Base-by-base conservation (phyloP, 1,140 invertebrate genomes). In the Telenomus remus region DNA sequence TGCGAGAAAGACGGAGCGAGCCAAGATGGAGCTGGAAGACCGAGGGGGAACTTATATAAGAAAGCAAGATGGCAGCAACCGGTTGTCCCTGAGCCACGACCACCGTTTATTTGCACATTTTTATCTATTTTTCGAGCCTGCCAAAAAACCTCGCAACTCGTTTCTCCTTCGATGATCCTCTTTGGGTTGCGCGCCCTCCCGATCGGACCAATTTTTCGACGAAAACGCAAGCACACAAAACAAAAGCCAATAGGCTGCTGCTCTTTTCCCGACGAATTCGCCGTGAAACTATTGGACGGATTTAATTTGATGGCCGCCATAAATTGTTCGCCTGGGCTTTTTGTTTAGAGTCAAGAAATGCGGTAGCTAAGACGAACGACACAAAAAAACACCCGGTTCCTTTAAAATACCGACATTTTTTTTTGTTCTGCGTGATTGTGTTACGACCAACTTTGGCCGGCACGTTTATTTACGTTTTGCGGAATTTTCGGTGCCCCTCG, bases 61-160 rank as follows among this genome's bases (percentile, higher is more conserved):
- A 87, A 86, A 87, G 84, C 85, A 87, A 87, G 85, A 87, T 87
- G 84, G 84, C 83, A 86, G 84, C 83, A 87, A 87, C 86, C 85
- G 85, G 85, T 87, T 87, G 85, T 86, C 85, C 85, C 85, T 87
- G 85, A 86, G 84, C 81, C 80, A 79, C 81, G 81, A 81, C 81
- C 82, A 78, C 75, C 82, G 82, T 86, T 87, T 86, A 86, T 87
- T 87, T 86, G 85, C 82, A 80, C 84, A 87, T 87, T 87, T 86
- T 86, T 87, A 87, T 87, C 82, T 87, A 87, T 87, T 87, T 87
- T 87, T 86, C 84, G 80, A 80, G 76, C 72, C 75, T 78, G 81
- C 81, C 80, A 85, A 84, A 85, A 85, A 84, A 84, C 81, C 72
- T 57, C 64, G 73, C 56, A 37, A 65, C 69, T 78, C 69, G 79